Evolutionary conservation across 2,113 vertebrate species (phyloP), one percentile per base, ranked within the genome.

Genomic region (Myotis yumanensis): DNA sequence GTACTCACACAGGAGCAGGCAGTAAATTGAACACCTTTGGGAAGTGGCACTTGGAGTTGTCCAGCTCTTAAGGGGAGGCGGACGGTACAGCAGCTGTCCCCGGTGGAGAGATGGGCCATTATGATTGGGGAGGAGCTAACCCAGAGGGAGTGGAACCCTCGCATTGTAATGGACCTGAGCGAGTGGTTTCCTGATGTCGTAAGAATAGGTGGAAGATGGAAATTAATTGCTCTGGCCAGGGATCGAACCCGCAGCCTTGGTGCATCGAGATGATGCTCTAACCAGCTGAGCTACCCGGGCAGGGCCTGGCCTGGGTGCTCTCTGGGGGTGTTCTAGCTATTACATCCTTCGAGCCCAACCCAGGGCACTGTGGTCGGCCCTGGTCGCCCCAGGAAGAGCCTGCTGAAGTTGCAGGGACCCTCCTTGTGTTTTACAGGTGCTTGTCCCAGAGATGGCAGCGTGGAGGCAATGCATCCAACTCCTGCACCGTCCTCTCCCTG

Each of bases 381-480:
- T 51, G 32, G 22, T 76, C 51, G 20, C 52, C 87, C 57, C 2
- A 1, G 79, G 46, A n/a, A 28, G n/a, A 37, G 76, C 23, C 52
- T 22, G 2, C 85, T 20, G 20, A 35, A 23, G 35, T 64, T 46
- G 11, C 17, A 77, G 84, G 52, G 32, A 54, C 35, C 23, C 28
- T 35, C 71, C 35, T 14, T 89, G 40, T 97, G 66, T 86, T 22
- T 81, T 66, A 11, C 97, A 99, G 99, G 97, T 99, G 99, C 95
- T 15, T 99, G 86, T 98, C 99, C 0, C 99, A 99, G 98, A 97
- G 99, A 51, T 99, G 99, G 99, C 99, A 99, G 97, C 98, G 99
- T 0, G 99, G 99, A 14, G 99, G 99, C 23, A 99, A 99, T 0
- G 99, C 99, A 0, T 99, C 99, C 86, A 99, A 99, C 97, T 98